These are phyloP conservation scores for Antechinus flavipes DNA, from an alignment of 2,113 vertebrate genomes.

Conservation along the genomic window DNA sequence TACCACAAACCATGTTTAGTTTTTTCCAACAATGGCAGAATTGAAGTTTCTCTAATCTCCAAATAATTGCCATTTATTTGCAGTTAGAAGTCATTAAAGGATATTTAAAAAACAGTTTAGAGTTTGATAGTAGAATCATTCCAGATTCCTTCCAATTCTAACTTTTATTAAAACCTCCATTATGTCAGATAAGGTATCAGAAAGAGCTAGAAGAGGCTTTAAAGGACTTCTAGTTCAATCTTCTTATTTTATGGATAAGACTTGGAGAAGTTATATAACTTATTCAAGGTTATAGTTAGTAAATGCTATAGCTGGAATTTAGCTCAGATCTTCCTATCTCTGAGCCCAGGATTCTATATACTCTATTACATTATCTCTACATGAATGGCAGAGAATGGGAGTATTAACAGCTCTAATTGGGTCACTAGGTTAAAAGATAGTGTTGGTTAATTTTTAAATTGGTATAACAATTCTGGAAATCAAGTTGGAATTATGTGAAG, in stretches of 20 bases:
- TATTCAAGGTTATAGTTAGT: not conserved
- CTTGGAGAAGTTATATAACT: not conserved
- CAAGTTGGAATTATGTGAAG: not conserved
- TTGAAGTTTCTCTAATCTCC: not conserved
- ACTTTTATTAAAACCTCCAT: not conserved
- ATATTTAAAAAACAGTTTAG: not conserved
- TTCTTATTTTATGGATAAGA: not conserved
- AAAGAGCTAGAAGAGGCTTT: not conserved
- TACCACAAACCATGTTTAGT: not conserved
- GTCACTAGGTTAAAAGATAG: not conserved
- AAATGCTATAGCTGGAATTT: not conserved
- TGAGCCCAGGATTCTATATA: not conserved
- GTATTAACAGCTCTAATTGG: not conserved
- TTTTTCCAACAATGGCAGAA: not conserved
- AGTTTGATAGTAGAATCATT: not conserved
- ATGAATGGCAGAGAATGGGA: not conserved
- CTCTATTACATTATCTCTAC: not conserved
- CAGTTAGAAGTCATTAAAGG: not conserved
- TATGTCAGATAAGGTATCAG: not conserved
- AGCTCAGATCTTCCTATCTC: not conserved
- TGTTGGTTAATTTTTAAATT: not conserved
- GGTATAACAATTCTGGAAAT: not conserved
- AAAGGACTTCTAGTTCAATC: not conserved
- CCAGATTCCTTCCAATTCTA: not conserved
- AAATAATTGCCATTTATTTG: not conserved